A percentile compares a stretch with the other conserved stretches of the same genome.
phyloP scores from a whole-genome alignment of 2,888 invertebrate species.

The Pilophorus perplexus region DNA sequence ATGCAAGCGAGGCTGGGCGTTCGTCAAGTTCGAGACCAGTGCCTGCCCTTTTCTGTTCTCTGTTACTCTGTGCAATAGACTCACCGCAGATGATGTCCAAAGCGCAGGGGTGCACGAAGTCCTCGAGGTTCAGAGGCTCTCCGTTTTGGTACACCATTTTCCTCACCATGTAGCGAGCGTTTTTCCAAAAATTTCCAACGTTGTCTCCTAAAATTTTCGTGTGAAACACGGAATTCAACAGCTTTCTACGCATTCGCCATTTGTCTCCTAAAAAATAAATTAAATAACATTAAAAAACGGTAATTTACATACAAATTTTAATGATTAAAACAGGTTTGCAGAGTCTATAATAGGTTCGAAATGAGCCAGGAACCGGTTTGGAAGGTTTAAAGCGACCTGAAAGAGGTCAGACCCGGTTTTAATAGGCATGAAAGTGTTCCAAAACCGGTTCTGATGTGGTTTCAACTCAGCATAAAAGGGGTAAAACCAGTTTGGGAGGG shows the following conservation, averaged over 20 bases:
- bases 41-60: too few relatives aligned
- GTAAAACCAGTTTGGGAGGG: too few relatives aligned
- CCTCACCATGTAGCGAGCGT: neutral
- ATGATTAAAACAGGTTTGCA: neutral
- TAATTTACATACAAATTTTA: neutral
- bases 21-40: too few relatives aligned
- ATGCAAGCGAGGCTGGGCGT: neutral
- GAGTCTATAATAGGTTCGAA: too few relatives aligned
- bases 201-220: constrained; percentile 22
- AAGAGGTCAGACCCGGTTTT: too few relatives aligned
- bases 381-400: too few relatives aligned
- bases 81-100: constrained; percentile 24
- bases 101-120: neutral
- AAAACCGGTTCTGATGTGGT: too few relatives aligned
- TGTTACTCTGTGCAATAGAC: too few relatives aligned
- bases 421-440: too few relatives aligned
- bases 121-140: neutral
- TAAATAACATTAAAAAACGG: neutral
- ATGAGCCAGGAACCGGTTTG: too few relatives aligned
- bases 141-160: neutral
- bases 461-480: too few relatives aligned
- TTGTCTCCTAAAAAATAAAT: constrained; percentile 6
- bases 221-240: constrained; percentile 9
- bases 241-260: constrained; percentile 1
- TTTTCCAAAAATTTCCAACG: constrained; percentile 30